Conservation (phyloP, 30 jellyfish, hydroid and myxozoan species). For the Turritopsis rubra region DNA sequence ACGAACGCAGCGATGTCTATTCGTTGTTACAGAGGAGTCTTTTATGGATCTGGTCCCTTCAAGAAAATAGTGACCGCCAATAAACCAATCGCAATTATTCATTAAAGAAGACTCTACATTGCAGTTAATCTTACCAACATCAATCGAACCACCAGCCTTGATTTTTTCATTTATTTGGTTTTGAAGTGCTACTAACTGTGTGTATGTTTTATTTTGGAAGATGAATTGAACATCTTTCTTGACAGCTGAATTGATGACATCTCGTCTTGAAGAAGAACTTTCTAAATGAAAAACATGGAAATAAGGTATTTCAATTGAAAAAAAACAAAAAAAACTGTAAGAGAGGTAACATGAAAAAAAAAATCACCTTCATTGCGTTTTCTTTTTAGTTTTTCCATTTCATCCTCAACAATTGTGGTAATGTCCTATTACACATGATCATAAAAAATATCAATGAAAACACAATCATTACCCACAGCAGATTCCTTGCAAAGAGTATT, state of each 20-base stretch:
- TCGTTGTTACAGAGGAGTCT: background rate
- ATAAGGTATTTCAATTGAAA: conserved; percentile 13
- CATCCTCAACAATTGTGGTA: conserved; percentile 71
- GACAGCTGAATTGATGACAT: conserved; percentile 88
- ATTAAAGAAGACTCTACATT: no score
- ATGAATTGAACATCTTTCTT: conserved; percentile 56
- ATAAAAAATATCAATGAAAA: background rate
- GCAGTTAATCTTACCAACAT: no score
- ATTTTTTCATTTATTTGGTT: conserved; percentile 73
- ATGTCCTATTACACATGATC: conserved; percentile 52
- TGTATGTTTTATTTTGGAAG: conserved; percentile 74
- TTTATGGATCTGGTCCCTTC: no score
- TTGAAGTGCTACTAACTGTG: conserved; percentile 70
- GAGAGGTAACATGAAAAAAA: background rate
- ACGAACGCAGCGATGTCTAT: background rate
- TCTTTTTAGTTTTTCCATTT: conserved; percentile 48
- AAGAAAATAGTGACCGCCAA: no score
- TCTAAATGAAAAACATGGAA: background rate
- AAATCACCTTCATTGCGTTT: conserved; percentile 46
- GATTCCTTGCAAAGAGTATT: no score
- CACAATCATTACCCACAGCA: no score
- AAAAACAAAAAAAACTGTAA: no score
- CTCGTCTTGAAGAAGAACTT: conserved; percentile 50
- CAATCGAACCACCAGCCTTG: conserved; percentile 92
- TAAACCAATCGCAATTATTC: no score